Conservation (phyloP, 2,797 vertebrate species). For the Silurus aristotelis region DNA sequence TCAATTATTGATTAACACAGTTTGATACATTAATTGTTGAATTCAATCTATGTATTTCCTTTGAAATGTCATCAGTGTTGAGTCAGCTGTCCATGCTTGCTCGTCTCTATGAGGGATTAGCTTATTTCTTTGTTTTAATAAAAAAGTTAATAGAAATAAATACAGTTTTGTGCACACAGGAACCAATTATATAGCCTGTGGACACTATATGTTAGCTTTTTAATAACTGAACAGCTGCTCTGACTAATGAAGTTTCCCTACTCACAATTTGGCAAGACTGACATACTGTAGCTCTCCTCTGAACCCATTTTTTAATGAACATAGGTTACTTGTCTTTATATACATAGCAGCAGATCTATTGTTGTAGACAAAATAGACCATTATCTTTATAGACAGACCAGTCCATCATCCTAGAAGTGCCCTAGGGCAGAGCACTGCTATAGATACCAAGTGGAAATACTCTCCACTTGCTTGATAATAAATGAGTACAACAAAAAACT, state of each 20-base stretch:
- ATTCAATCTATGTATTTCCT: neutral
- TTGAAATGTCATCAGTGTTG: neutral
- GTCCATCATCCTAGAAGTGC: slow-evolving; percentile 56
- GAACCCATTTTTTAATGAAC: neutral
- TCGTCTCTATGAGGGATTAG: neutral
- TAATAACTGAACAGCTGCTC: slow-evolving; percentile 58
- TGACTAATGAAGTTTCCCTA: slow-evolving; percentile 45
- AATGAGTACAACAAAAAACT: neutral
- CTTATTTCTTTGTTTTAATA: neutral
- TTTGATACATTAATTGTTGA: too few relatives aligned
- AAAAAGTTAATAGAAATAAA: neutral
- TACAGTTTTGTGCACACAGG: neutral
- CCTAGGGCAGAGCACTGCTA: slow-evolving; percentile 59
- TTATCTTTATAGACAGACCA: slow-evolving; percentile 61
- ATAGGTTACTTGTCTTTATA: slow-evolving; percentile 61
- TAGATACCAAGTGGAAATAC: slow-evolving; percentile 54
- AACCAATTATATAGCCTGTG: slow-evolving; percentile 27
- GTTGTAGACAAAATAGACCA: slow-evolving; percentile 43
- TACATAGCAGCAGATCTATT: slow-evolving; percentile 60
- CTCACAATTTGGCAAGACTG: neutral
- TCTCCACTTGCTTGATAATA: neutral
- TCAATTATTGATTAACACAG: too few relatives aligned
- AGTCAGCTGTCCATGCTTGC: neutral
- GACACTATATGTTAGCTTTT: slow-evolving; percentile 57
- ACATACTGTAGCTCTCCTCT: neutral